phyloP scores from a whole-genome alignment of 1,140 invertebrate genomes.

The Temnothorax curvispinosus region DNA sequence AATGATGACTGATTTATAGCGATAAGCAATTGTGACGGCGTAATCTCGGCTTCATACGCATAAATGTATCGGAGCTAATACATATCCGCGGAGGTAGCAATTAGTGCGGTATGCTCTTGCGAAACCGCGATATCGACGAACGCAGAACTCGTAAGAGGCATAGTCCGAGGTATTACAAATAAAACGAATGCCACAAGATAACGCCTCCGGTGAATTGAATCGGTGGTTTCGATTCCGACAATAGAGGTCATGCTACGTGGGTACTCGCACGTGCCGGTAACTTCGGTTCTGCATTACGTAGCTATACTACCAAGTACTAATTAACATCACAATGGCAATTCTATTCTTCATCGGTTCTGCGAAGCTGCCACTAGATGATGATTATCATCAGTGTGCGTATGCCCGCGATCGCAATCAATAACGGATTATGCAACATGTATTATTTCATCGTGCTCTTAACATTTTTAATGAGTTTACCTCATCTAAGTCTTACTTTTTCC shows the following conservation, averaged over 20 bases:
- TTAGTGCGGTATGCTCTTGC: constrained; percentile 59
- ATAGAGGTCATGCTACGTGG: constrained; percentile 61
- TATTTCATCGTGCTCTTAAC: constrained; percentile 17
- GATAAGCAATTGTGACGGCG: constrained; percentile 44
- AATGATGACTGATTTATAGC: background rate
- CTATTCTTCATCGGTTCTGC: constrained; percentile 34
- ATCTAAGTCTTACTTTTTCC: background rate
- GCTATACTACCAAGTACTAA: constrained; percentile 44
- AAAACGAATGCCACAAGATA: constrained; percentile 51
- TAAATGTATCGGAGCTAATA: constrained; percentile 59
- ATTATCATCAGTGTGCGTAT: background rate
- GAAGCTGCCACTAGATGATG: constrained; percentile 26
- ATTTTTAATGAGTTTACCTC: background rate
- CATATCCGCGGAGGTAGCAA: constrained; percentile 40
- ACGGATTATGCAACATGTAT: constrained; percentile 41
- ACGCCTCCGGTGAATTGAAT: constrained; percentile 55
- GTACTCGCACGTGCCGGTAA: constrained; percentile 51
- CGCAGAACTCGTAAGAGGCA: constrained; percentile 7
- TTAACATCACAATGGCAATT: constrained; percentile 66
- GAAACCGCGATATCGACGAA: constrained; percentile 36
- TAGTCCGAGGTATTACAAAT: background rate
- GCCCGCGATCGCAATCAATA: constrained; percentile 30
- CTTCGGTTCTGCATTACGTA: constrained; percentile 60
- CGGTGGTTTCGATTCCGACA: constrained; percentile 56
- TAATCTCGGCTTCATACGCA: constrained; percentile 44